These are phyloP conservation scores for Varanus komodoensis DNA, from an alignment of 2,113 vertebrate genomes.

Conservation along the genomic window DNA sequence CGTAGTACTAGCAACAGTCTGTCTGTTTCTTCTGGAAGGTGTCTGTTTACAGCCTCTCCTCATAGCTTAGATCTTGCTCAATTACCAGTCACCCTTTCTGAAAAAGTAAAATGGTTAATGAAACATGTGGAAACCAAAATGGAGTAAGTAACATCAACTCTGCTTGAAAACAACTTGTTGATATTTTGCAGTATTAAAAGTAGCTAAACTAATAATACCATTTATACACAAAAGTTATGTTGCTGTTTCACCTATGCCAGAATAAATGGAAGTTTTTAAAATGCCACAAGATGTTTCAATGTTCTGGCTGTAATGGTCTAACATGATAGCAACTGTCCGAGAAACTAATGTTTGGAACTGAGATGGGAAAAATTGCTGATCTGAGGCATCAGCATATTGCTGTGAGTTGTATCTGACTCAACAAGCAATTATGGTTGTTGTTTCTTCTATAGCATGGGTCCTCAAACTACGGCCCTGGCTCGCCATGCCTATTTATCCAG, in stretches of 20 bases:
- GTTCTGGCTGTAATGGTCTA: too few species aligned
- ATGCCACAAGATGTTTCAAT: too few species aligned
- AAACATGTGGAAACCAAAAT: background rate
- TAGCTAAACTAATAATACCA: background rate
- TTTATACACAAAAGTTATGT: background rate
- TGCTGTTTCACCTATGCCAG: background rate
- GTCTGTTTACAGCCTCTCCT: conserved; percentile 72
- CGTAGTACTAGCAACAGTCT: conserved; percentile 16
- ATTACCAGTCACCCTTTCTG: background rate
- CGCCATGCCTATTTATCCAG: too few species aligned
- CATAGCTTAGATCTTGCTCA: conserved; percentile 71
- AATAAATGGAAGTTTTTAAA: too few species aligned
- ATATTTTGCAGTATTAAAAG: background rate
- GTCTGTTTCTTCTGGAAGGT: conserved; percentile 55
- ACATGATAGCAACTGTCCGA: background rate
- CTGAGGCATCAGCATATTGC: background rate
- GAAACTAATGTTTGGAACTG: background rate
- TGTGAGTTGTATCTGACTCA: background rate
- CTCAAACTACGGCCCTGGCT: too few species aligned
- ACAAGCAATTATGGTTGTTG: background rate
- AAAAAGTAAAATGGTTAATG: background rate
- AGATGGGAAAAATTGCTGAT: background rate
- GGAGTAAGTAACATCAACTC: background rate
- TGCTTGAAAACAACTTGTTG: background rate
- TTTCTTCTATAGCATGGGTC: too few species aligned